These are phyloP conservation scores for Holacanthella duospinosa DNA, from an alignment of 2,888 invertebrate genomes.

Conservation along the genomic window DNA sequence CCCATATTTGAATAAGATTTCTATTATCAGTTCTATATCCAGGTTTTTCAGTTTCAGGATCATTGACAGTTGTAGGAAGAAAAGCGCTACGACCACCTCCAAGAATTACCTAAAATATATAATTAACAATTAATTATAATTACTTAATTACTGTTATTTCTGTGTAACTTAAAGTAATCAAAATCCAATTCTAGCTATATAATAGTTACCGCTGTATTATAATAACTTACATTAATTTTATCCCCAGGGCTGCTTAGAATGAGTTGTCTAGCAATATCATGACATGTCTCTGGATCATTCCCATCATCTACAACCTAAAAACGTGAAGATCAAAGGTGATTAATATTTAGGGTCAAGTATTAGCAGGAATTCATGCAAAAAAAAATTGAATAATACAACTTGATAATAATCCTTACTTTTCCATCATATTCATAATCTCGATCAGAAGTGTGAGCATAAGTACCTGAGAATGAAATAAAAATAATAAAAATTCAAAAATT, in stretches of 20 bases:
- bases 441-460: conserved; percentile 44
- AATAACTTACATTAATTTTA: conserved; percentile 55
- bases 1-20: conserved; percentile 59
- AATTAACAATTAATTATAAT: not conserved
- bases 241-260: conserved; percentile 65
- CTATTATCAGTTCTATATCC: conserved; percentile 53
- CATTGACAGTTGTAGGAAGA: not conserved
- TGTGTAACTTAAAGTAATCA: not conserved
- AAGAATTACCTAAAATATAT: conserved; percentile 46
- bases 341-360: not conserved
- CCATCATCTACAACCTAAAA: conserved; percentile 40
- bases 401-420: conserved; percentile 42
- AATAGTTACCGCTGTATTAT: no score
- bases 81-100: conserved; percentile 34
- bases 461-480: conserved; percentile 39
- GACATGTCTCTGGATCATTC: conserved; percentile 46
- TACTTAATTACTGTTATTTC: not conserved
- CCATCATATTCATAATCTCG: conserved; percentile 73
- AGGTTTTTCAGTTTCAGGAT: conserved; percentile 36
- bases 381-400: no score
- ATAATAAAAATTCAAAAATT: not conserved
- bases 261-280: conserved; percentile 74
- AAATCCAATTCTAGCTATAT: not conserved
- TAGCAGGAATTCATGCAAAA: not conserved
- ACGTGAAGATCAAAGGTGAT: not conserved